These are phyloP conservation scores for Mormoops blainvillei DNA, from an alignment of 2,113 vertebrate genomes.

Conservation along the genomic window DNA sequence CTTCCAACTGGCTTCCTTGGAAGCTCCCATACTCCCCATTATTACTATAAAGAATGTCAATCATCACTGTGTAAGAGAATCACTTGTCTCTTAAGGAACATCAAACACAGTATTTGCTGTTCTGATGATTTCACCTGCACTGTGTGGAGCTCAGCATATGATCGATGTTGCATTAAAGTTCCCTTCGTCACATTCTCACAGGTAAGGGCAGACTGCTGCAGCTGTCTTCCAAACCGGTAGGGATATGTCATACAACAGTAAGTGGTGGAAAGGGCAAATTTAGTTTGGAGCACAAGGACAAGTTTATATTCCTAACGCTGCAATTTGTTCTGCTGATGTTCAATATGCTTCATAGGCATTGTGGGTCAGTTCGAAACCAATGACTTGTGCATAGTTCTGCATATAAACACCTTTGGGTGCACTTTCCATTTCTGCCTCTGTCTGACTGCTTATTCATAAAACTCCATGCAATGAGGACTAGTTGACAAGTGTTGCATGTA, in stretches of 20 bases:
- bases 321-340: background rate
- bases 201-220: background rate
- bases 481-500: background rate
- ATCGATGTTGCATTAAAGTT: background rate
- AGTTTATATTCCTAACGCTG: background rate
- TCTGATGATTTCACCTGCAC: background rate
- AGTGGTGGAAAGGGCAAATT: background rate
- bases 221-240: background rate
- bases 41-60: background rate
- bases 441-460: background rate
- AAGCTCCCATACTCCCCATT: background rate
- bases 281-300: background rate
- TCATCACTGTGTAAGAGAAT: background rate
- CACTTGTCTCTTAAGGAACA: background rate
- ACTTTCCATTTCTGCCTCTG: background rate
- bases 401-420: background rate
- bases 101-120: background rate
- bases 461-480: background rate
- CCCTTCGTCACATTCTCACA: background rate
- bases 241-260: background rate
- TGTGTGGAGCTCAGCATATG: background rate
- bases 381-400: background rate
- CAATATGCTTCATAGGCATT: background rate
- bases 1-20: background rate
- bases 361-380: background rate